Evolutionary conservation across 2,113 vertebrate species (phyloP).

Genomic region (Ochotona curzoniae): DNA sequence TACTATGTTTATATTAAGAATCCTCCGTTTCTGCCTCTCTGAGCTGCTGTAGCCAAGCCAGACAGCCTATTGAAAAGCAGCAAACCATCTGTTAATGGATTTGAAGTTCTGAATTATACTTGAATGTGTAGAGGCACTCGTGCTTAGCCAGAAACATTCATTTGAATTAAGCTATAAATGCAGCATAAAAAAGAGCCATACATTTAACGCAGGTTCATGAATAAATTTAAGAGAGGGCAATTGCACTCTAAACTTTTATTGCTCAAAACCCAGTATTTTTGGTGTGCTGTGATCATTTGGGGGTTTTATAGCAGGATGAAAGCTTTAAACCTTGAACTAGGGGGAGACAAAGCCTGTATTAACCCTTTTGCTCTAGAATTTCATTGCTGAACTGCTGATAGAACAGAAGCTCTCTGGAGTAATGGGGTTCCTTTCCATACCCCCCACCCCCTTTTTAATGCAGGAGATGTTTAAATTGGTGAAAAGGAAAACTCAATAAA

Average conservation of each 20-base stretch:
- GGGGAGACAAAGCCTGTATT: conserved; percentile 84
- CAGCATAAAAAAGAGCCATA: conserved; percentile 88
- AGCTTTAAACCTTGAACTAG: conserved; percentile 88
- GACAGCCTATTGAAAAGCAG: conserved; percentile 93
- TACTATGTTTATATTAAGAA: conserved; percentile 78
- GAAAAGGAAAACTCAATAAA: conserved; percentile 84
- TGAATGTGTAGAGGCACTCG: conserved; percentile 93
- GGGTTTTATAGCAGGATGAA: conserved; percentile 86
- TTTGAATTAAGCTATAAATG: conserved; percentile 91
- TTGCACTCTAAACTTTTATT: conserved; percentile 89
- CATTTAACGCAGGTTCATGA: conserved; percentile 89
- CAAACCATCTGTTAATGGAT: conserved; percentile 97
- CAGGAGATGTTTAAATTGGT: conserved; percentile 83
- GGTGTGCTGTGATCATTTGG: conserved; percentile 87
- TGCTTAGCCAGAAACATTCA: conserved; percentile 96
- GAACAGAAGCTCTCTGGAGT: conserved; percentile 83
- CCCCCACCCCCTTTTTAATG: conserved; percentile 27
- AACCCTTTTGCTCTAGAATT: conserved; percentile 83
- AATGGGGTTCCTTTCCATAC: neutral
- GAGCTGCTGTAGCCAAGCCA: conserved; percentile 87
- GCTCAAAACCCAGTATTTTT: conserved; percentile 87
- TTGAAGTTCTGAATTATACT: conserved; percentile 96
- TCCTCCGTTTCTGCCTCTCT: conserved; percentile 78
- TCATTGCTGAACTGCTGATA: conserved; percentile 84
- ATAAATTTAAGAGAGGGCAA: conserved; percentile 91